Base-by-base conservation (phyloP, 2,888 invertebrate genomes). In the Xestobium rufovillosum region DNA sequence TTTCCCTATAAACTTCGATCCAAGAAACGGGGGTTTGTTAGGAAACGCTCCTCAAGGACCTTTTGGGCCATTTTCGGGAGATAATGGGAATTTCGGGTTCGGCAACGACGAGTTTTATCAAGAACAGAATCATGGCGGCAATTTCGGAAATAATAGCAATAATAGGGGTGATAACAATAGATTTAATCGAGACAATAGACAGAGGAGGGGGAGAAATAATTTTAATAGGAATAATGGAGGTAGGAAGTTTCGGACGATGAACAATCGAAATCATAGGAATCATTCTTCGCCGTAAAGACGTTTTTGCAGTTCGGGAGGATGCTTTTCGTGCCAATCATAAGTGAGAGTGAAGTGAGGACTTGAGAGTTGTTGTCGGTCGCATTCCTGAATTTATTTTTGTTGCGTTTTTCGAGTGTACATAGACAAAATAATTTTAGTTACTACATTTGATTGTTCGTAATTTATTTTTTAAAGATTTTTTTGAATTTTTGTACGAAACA, bases 31-130 rank as follows among this genome's bases (percentile, higher is more conserved):
- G 3, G 53, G 61, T 2, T 52, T 63, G 11, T 50, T 62, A 26
- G 47, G 59, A 30, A 61, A 59, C 1, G 57, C 53, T 4, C 52
- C 53, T 1, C 33, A 25, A 19, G 19, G 9, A 9, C 10, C n/a
- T 10, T 9, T 4, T 28, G 36, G 6, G 12, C 11, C n/a, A 13
- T 14, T 3, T 13, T 11, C 8, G 11, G 66, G 41, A 60, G 68
- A 43, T 62, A 63, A 57, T 67, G 71, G 70, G 68, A 70, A 56
- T 63, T 68, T 55, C 31, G 42, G 42, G 6, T 55, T 45, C 31
- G 30, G 25, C 9, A 70, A 72, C 53, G 70, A 73, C 44, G 72
- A 72, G 56, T 74, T 68, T 48, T 63, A 60, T 39, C 56, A 51
- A 13, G 53, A 9, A 8, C 9, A 3, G 26, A 13, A 2, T 11